phyloP scores from a whole-genome alignment of 2,888 invertebrate species.

The Zaprionus lineosus region DNA sequence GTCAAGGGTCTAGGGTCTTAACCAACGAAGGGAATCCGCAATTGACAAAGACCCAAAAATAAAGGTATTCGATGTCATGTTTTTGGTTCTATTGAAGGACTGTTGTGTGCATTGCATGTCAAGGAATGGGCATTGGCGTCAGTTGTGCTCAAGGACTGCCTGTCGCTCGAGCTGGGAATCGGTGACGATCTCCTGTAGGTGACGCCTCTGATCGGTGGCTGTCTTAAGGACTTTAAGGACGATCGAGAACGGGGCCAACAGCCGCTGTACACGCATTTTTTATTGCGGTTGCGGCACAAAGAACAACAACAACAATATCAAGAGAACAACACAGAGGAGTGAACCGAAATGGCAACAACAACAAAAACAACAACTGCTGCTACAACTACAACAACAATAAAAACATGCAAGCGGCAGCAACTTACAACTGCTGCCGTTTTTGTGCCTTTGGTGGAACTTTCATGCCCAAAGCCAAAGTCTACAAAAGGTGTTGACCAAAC shows the following conservation, averaged over 20 bases:
- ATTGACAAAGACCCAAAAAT: too few relatives aligned
- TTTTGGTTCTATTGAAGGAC: background rate
- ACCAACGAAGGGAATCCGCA: too few relatives aligned
- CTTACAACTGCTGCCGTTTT: conserved; percentile 75
- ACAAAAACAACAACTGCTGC: too few relatives aligned
- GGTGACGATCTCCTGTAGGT: conserved; percentile 19
- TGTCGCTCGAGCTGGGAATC: too few relatives aligned
- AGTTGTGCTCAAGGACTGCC: conserved; percentile 81
- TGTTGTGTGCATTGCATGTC: conserved; percentile 55
- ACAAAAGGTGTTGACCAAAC: conserved; percentile 75
- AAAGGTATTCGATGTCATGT: conserved; percentile 9
- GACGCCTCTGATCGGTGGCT: conserved; percentile 36
- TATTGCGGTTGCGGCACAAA: conserved; percentile 51
- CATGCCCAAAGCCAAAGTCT: conserved; percentile 72
- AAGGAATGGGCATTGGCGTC: conserved; percentile 59
- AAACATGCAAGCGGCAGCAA: too few relatives aligned
- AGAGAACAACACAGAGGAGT: conserved; percentile 7
- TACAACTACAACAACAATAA: conserved; percentile 33
- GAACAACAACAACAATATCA: conserved; percentile 2
- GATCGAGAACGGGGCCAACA: conserved; percentile 23
- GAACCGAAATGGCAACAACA: conserved; percentile 28
- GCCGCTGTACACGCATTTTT: conserved; percentile 61
- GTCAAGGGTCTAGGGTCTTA: too few relatives aligned
- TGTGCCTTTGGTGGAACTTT: conserved; percentile 43
- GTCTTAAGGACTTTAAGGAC: conserved; percentile 61